A percentile compares a stretch with the other conserved stretches of the same genome.
Evolutionary conservation across 2,888 invertebrate genomes (phyloP).

Genomic region (Sepiola atlantica): DNA sequence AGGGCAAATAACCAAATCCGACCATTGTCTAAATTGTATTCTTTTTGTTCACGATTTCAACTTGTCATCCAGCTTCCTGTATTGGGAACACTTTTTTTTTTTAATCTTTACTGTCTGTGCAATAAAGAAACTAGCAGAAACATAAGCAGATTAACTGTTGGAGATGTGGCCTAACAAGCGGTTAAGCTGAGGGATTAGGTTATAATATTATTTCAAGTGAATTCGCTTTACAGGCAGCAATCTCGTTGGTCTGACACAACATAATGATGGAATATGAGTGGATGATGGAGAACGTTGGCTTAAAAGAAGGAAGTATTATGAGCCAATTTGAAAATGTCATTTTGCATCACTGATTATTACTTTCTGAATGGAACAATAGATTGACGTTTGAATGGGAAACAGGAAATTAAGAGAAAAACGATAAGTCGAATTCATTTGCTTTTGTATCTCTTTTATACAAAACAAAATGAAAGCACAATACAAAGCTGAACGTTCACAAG

Average conservation of each 20-base stretch:
- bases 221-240: not conserved
- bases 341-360: not conserved
- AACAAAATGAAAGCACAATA: not conserved
- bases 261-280: not conserved
- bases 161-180: not conserved
- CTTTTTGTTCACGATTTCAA: not conserved
- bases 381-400: not conserved
- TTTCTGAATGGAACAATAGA: not conserved
- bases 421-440: conserved; percentile 1
- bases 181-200: not conserved
- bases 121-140: not conserved
- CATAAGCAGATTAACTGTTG: conserved; percentile 13
- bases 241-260: not conserved
- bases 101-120: not conserved
- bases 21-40: not conserved
- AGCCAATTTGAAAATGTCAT: conserved; percentile 23
- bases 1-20: too few relatives aligned
- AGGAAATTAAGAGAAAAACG: not conserved
- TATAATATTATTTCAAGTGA: not conserved
- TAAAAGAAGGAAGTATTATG: not conserved
- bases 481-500: not conserved
- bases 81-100: not conserved
- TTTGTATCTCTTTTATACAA: not conserved
- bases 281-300: not conserved
- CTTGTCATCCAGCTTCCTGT: not conserved